Percentiles rank a stretch among this genome's conserved stretches.
Conservation (phyloP, 1,140 invertebrate species). For the Sarcophaga bullata region DNA sequence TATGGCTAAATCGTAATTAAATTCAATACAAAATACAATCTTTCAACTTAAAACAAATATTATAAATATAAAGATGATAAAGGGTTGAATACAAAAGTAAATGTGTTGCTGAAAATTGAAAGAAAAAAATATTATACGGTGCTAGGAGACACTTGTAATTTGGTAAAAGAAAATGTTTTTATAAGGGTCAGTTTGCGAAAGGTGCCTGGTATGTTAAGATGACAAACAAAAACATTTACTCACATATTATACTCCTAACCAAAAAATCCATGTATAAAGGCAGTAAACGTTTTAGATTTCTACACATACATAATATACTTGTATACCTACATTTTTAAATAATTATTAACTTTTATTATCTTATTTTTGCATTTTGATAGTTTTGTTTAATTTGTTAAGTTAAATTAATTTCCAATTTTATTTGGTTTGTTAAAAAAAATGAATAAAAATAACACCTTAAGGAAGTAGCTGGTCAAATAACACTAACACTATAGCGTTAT, state of each 20-base stretch:
- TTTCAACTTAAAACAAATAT: not conserved
- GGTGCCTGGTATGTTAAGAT: not conserved
- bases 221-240: not conserved
- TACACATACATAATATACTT: too few relatives aligned
- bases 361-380: not conserved
- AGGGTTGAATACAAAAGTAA: not conserved
- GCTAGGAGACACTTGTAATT: not conserved
- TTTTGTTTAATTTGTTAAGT: not conserved
- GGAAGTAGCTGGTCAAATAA: not conserved
- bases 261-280: not conserved
- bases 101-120: not conserved
- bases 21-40: not conserved
- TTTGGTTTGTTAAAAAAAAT: too few relatives aligned
- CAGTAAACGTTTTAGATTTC: too few relatives aligned
- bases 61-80: not conserved
- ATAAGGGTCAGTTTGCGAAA: not conserved
- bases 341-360: not conserved
- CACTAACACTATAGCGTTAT: not conserved
- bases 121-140: not conserved
- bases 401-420: not conserved
- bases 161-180: not conserved
- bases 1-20: constrained; percentile 81
- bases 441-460: too few relatives aligned
- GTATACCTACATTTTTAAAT: not conserved
- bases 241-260: not conserved